Conservation (phyloP, 2,888 invertebrate species). For the Willowsia nigromaculata region DNA sequence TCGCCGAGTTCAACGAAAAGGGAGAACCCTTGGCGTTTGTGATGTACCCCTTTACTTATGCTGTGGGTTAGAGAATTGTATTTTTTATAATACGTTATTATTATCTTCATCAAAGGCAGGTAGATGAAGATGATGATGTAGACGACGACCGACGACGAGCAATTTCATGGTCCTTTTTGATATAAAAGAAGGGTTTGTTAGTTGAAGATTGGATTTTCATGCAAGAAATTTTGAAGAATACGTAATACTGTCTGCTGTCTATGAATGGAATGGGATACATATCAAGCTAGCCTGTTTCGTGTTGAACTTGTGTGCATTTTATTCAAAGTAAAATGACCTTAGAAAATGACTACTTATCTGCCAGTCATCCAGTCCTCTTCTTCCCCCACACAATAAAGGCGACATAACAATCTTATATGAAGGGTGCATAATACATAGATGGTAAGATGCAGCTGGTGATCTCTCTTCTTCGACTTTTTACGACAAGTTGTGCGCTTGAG, state of each 20-base stretch:
- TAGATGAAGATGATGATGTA: background rate
- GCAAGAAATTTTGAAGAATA: background rate
- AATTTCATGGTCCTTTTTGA: slow-evolving; percentile 61
- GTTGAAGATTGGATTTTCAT: background rate
- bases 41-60: background rate
- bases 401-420: background rate
- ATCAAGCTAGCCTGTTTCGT: too few species aligned
- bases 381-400: slow-evolving; percentile 6
- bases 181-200: slow-evolving; percentile 5
- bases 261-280: background rate
- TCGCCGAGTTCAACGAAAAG: slow-evolving; percentile 62
- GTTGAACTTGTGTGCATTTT: background rate
- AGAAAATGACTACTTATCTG: slow-evolving; percentile 25
- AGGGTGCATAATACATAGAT: background rate
- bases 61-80: background rate
- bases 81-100: background rate
- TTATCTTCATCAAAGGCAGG: background rate
- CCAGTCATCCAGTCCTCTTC: slow-evolving; percentile 38
- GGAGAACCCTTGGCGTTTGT: background rate
- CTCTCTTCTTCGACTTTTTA: background rate
- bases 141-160: slow-evolving; percentile 54
- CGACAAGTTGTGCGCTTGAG: background rate
- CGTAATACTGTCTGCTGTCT: background rate
- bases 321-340: background rate
- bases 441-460: background rate